Percentiles rank a stretch among this genome's conserved stretches.
These are phyloP conservation scores for Neomicropteryx cornuta DNA, from an alignment of 1,140 invertebrate genomes.

Conservation along the genomic window DNA sequence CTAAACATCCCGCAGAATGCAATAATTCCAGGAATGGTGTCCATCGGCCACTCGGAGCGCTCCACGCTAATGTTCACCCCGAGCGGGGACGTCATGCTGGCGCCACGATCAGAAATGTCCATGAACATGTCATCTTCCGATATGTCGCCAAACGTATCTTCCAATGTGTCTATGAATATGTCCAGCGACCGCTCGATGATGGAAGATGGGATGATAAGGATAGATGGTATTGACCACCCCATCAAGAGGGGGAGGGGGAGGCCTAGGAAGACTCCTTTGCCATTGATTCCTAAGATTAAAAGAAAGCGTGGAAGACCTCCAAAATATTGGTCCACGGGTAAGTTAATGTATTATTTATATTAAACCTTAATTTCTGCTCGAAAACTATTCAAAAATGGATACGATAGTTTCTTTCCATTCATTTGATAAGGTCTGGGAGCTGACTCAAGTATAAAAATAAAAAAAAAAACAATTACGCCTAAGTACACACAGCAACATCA, in stretches of 20 bases:
- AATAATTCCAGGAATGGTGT: constrained; percentile 36
- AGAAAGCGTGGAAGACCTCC: constrained; percentile 35
- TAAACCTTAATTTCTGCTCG: too few species aligned
- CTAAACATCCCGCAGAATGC: too few species aligned
- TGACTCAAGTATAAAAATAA: too few species aligned
- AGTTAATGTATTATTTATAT: too few species aligned
- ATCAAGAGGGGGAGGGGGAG: constrained; percentile 27
- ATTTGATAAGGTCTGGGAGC: too few species aligned
- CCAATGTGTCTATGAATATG: constrained; percentile 18
- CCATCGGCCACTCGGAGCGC: constrained; percentile 33
- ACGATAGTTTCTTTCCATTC: too few species aligned
- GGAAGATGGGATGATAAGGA: constrained; percentile 15
- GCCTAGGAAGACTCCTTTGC: constrained; percentile 33
- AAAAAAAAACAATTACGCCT: too few species aligned
- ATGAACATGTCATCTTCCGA: too few species aligned
- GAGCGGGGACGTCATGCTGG: constrained; percentile 34
- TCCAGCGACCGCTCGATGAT: constrained; percentile 16
- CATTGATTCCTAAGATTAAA: constrained; percentile 33
- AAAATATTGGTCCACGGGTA: too few species aligned
- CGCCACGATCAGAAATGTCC: constrained; percentile 16
- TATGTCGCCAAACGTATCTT: constrained; percentile 13
- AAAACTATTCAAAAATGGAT: too few species aligned
- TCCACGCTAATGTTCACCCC: constrained; percentile 35
- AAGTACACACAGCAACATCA: too few species aligned
- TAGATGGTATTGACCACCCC: constrained; percentile 16